A percentile compares a stretch with the other conserved stretches of the same genome.
phyloP scores from a whole-genome alignment of 2,888 invertebrate genomes.

The Microplitis deprimator region DNA sequence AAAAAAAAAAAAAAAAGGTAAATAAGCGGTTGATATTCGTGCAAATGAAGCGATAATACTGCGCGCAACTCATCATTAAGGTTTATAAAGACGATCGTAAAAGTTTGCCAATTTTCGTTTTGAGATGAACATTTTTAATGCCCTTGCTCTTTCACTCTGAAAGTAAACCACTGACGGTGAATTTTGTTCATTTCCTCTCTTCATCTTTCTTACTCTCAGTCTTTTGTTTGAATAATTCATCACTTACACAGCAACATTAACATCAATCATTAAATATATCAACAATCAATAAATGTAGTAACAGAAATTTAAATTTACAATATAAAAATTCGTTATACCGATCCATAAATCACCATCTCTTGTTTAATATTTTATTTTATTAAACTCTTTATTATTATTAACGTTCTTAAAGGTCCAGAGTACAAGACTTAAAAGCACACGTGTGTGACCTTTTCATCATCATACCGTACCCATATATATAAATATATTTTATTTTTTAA shows the following conservation, averaged over 20 bases:
- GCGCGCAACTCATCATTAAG: slow-evolving; percentile 58
- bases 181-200: not conserved
- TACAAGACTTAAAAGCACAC: not conserved
- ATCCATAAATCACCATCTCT: slow-evolving; percentile 5
- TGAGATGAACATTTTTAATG: slow-evolving; percentile 29
- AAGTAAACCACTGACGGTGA: slow-evolving; percentile 17
- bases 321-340: not conserved
- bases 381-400: not conserved
- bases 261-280: slow-evolving; percentile 1
- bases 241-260: not conserved
- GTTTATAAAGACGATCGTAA: slow-evolving; percentile 61
- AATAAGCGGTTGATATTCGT: slow-evolving; percentile 48
- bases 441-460: slow-evolving; percentile 26
- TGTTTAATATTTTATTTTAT: not conserved
- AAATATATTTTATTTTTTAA: not conserved
- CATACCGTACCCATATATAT: not conserved
- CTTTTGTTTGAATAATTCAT: not conserved
- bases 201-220: not conserved
- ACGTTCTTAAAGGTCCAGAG: slow-evolving; percentile 21
- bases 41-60: slow-evolving; percentile 62
- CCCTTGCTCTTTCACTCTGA: slow-evolving; percentile 31
- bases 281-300: not conserved
- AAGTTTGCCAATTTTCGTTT: slow-evolving; percentile 52
- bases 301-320: not conserved
- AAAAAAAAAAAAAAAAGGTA: not conserved